Percentiles rank a stretch among this genome's conserved stretches.
These are phyloP conservation scores for Ptilorrhoa leucosticta DNA, from an alignment of 2,113 vertebrate genomes.

Conservation along the genomic window DNA sequence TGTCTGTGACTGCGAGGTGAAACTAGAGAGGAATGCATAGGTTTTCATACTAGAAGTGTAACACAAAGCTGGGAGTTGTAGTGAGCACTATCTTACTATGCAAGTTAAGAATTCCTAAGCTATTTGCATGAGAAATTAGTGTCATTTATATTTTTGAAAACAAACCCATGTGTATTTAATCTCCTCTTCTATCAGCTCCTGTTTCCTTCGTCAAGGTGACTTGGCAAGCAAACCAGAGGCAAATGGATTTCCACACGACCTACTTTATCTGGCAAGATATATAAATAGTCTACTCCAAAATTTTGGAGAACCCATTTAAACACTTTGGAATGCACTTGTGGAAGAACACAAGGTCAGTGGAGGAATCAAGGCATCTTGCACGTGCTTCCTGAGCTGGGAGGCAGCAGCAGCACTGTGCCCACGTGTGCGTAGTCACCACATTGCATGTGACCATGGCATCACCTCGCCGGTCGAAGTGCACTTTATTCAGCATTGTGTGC, in stretches of 20 bases:
- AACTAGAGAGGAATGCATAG: background rate
- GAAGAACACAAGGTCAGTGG: background rate
- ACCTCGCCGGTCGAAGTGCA: rapidly evolving
- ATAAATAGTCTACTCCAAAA: background rate
- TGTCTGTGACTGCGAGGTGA: background rate
- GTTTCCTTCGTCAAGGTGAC: background rate
- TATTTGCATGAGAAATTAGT: conserved; percentile 22
- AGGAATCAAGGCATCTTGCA: background rate
- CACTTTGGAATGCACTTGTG: background rate
- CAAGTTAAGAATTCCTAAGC: background rate
- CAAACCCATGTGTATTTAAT: background rate
- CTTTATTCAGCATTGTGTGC: background rate
- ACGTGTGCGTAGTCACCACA: rapidly evolving
- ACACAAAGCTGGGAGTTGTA: background rate
- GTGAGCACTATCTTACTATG: background rate
- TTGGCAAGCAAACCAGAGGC: conserved; percentile 2
- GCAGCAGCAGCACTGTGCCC: background rate
- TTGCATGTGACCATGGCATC: background rate
- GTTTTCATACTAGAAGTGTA: background rate
- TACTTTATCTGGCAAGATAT: background rate
- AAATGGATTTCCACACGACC: conserved; percentile 31
- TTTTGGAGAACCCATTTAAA: background rate
- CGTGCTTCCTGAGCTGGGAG: background rate
- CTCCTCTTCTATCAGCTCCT: conserved; percentile 27
- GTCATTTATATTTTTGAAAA: background rate